These are phyloP conservation scores for Scrobipalpa costella DNA, from an alignment of 2,888 invertebrate genomes.

Conservation along the genomic window DNA sequence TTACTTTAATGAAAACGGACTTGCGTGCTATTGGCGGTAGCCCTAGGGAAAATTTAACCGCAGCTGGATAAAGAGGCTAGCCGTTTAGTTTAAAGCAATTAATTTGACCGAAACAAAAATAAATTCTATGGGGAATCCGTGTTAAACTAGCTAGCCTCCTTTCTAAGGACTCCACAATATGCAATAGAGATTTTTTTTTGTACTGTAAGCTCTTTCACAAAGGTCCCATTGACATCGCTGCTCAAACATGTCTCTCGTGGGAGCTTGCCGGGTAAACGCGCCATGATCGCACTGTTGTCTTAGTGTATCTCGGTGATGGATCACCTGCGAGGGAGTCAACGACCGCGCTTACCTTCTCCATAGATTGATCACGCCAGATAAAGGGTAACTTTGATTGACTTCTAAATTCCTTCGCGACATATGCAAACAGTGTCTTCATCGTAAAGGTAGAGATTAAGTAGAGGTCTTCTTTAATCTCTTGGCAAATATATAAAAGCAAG, in stretches of 20 bases:
- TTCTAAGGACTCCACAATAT: no score
- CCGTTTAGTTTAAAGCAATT: no score
- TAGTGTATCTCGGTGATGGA: slow-evolving; percentile 55
- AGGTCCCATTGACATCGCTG: slow-evolving; percentile 39
- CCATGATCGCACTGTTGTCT: slow-evolving; percentile 45
- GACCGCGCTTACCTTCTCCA: slow-evolving; percentile 36
- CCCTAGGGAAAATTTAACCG: no score
- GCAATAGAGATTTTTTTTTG: not conserved
- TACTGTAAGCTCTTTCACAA: slow-evolving; percentile 28
- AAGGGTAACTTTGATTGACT: slow-evolving; percentile 22
- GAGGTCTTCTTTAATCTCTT: no score
- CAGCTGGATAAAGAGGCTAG: no score
- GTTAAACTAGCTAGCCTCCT: no score
- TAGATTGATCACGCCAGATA: slow-evolving; percentile 29
- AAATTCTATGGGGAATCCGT: no score
- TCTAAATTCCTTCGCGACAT: slow-evolving; percentile 13
- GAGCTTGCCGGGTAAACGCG: slow-evolving; percentile 52
- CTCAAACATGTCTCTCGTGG: slow-evolving; percentile 47
- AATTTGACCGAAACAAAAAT: no score
- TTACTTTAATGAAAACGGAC: no score
- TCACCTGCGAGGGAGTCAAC: slow-evolving; percentile 45
- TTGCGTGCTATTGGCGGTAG: no score
- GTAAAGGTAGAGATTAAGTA: no score
- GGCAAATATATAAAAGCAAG: no score
- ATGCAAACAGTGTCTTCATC: not conserved